Percentiles rank a stretch among this genome's conserved stretches.
Evolutionary conservation across 1,140 invertebrate genomes (phyloP).

Genomic region (Aphaenogaster rudis): DNA sequence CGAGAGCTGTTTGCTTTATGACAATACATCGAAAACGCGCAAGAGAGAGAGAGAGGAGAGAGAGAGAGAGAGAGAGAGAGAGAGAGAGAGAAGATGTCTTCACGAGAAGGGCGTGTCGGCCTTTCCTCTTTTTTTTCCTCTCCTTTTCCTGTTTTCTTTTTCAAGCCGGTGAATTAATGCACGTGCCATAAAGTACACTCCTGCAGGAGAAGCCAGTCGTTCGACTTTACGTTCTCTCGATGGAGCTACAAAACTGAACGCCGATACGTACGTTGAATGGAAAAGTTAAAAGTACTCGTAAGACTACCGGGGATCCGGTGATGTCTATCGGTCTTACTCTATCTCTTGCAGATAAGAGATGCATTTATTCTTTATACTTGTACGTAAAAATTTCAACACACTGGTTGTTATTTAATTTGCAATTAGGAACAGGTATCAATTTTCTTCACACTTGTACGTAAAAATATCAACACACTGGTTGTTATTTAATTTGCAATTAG

Average conservation of each 20-base stretch:
- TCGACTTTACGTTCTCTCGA: slow-evolving; percentile 67
- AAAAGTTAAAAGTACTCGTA: slow-evolving; percentile 69
- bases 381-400: not conserved
- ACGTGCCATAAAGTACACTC: slow-evolving; percentile 67
- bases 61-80: not conserved
- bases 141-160: slow-evolving; percentile 57
- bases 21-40: slow-evolving; percentile 17
- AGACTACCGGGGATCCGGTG: not conserved
- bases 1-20: slow-evolving; percentile 22
- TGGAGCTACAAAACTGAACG: slow-evolving; percentile 69
- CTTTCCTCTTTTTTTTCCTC: slow-evolving; percentile 18
- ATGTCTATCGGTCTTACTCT: not conserved
- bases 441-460: not conserved
- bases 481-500: slow-evolving; percentile 2
- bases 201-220: slow-evolving; percentile 51
- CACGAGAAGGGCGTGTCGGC: slow-evolving; percentile 18
- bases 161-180: slow-evolving; percentile 67
- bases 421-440: not conserved
- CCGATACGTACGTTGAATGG: slow-evolving; percentile 67
- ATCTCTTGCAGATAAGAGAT: slow-evolving; percentile 13
- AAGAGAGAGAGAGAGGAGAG: not conserved
- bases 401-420: not conserved
- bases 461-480: not conserved
- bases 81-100: not conserved
- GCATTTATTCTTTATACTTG: slow-evolving; percentile 1